These are phyloP conservation scores for Platyscapa corneri DNA, from an alignment of 1,140 invertebrate genomes.

Conservation along the genomic window DNA sequence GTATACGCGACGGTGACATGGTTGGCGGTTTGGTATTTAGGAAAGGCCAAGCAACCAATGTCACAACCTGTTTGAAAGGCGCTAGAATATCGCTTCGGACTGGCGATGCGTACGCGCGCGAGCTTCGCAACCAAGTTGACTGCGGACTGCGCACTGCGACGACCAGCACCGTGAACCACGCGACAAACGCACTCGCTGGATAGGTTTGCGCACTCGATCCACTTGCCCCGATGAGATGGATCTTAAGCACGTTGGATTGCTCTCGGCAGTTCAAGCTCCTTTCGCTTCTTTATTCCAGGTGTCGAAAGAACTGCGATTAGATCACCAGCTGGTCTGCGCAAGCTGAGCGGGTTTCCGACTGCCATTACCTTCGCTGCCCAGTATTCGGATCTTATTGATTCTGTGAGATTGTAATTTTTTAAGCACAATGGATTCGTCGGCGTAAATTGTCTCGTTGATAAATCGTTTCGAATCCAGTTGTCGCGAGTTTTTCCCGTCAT, in stretches of 20 bases:
- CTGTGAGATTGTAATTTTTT: no score
- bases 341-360: no score
- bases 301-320: no score
- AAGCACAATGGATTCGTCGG: no score
- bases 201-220: not conserved
- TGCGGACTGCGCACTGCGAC: not conserved
- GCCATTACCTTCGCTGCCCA: no score
- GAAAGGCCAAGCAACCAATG: constrained; percentile 74
- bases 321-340: no score
- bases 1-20: constrained; percentile 62
- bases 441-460: no score
- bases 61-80: constrained; percentile 74
- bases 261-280: not conserved
- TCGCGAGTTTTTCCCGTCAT: not conserved
- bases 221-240: not conserved
- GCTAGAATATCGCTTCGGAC: constrained; percentile 60
- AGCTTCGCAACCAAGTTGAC: not conserved
- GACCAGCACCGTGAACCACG: constrained; percentile 21
- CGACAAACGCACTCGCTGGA: not conserved
- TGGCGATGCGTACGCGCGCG: not conserved
- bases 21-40: constrained; percentile 74
- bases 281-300: no score
- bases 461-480: no score
- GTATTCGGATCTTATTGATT: no score
- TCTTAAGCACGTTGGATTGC: not conserved